These are phyloP conservation scores for Streptopelia turtur DNA, from an alignment of 2,797 vertebrate genomes.

Conservation along the genomic window DNA sequence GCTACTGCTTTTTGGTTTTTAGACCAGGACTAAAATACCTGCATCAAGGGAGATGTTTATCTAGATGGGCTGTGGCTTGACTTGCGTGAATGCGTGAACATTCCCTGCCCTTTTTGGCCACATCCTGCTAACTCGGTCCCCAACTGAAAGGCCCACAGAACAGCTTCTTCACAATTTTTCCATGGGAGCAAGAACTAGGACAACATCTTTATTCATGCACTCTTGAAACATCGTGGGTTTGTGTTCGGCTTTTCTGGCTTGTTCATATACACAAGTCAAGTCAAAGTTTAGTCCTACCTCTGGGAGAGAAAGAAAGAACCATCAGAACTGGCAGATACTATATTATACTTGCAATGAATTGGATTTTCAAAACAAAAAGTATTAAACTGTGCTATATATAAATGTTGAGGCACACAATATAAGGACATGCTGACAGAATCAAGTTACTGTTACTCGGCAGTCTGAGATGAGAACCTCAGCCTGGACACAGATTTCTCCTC, in stretches of 20 bases:
- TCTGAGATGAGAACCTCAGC: background rate
- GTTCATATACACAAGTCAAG: slow-evolving; percentile 75
- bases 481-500: background rate
- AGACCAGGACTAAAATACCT: slow-evolving; percentile 55
- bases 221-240: slow-evolving; percentile 75
- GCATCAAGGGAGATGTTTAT: slow-evolving; percentile 64
- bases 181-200: slow-evolving; percentile 74
- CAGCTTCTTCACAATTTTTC: slow-evolving; percentile 74
- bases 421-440: slow-evolving; percentile 63
- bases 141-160: slow-evolving; percentile 73
- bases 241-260: slow-evolving; percentile 75
- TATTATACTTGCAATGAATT: slow-evolving; percentile 66
- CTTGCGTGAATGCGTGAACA: slow-evolving; percentile 53
- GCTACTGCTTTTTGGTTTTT: slow-evolving; percentile 30
- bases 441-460: slow-evolving; percentile 1
- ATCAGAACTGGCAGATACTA: slow-evolving; percentile 72
- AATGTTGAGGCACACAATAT: slow-evolving; percentile 60
- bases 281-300: slow-evolving; percentile 75
- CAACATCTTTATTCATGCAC: slow-evolving; percentile 76
- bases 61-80: slow-evolving; percentile 67
- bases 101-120: slow-evolving; percentile 71
- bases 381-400: slow-evolving; percentile 62
- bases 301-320: slow-evolving; percentile 76
- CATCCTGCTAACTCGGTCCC: slow-evolving; percentile 72
- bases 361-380: slow-evolving; percentile 60